Evolutionary conservation across 2,113 vertebrate species (phyloP).

Genomic region (Neomonachus schauinslandi): DNA sequence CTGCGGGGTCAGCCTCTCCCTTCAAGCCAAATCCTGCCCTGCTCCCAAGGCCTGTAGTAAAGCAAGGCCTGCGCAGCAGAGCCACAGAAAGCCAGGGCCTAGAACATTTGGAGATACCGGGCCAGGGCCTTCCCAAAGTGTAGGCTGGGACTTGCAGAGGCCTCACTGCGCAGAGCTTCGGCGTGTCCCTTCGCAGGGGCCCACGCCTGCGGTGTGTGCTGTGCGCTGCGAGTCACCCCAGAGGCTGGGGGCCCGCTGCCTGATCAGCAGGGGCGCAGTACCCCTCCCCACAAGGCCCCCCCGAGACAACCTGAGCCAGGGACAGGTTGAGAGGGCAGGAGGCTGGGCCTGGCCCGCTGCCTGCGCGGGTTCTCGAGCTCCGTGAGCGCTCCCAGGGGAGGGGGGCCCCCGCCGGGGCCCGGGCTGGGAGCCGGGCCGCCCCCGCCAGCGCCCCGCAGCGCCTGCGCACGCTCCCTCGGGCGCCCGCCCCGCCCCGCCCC

Average conservation of each 20-base stretch:
- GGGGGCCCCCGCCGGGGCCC: accelerated
- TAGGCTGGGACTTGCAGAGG: neutral
- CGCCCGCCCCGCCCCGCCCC: neutral
- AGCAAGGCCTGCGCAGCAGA: neutral
- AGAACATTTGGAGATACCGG: neutral
- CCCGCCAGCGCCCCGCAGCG: neutral
- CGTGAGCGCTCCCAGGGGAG: too few species aligned
- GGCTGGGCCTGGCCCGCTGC: neutral
- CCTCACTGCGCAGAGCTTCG: neutral
- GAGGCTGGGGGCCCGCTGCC: neutral
- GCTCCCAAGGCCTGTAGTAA: neutral
- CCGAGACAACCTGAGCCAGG: neutral
- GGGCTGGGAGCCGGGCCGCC: neutral
- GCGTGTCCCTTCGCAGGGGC: neutral
- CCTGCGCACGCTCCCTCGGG: neutral
- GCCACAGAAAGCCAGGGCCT: neutral
- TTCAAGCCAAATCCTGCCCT: neutral
- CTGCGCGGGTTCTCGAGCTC: neutral
- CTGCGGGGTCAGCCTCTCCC: neutral
- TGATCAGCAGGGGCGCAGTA: neutral
- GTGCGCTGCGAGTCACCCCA: accelerated
- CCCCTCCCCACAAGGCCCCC: accelerated
- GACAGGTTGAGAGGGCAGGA: neutral
- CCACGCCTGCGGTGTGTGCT: accelerated
- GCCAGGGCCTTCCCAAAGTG: neutral